phyloP scores from a whole-genome alignment of 2,113 vertebrate genomes.

The Dromiciops gliroides region DNA sequence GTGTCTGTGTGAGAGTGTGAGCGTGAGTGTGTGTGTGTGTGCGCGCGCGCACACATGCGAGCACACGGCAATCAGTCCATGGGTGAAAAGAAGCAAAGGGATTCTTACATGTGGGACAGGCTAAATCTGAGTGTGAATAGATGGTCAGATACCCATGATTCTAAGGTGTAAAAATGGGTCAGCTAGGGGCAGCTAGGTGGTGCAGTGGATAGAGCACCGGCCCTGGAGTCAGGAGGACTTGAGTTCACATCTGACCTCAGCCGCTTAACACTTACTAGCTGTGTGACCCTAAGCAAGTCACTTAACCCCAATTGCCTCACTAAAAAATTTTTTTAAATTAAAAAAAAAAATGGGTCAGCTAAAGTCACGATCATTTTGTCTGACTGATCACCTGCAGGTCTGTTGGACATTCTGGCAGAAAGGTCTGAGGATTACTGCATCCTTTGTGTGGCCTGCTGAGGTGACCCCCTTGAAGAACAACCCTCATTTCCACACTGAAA shows the following conservation, averaged over 20 bases:
- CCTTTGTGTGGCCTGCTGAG: background rate
- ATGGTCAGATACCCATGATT: background rate
- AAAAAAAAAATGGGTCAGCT: background rate
- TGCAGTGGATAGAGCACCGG: no score
- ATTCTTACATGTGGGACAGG: background rate
- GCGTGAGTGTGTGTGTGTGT: no score
- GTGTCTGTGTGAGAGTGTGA: no score
- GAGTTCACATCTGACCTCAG: no score
- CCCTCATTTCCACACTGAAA: background rate
- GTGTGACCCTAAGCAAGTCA: no score
- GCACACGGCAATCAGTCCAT: background rate
- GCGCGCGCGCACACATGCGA: no score
- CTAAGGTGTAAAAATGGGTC: background rate
- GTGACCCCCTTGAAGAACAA: background rate
- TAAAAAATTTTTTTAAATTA: no score
- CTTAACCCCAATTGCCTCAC: no score
- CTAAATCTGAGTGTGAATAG: background rate
- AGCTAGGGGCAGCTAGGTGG: no score
- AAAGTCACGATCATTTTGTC: background rate
- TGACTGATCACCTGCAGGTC: background rate
- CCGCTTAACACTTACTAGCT: no score
- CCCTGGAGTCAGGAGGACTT: no score
- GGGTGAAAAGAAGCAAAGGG: background rate
- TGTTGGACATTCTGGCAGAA: background rate
- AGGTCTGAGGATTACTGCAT: background rate